Evolutionary conservation across 2,113 vertebrate species (phyloP).

Genomic region (Mormyrus iriodes): DNA sequence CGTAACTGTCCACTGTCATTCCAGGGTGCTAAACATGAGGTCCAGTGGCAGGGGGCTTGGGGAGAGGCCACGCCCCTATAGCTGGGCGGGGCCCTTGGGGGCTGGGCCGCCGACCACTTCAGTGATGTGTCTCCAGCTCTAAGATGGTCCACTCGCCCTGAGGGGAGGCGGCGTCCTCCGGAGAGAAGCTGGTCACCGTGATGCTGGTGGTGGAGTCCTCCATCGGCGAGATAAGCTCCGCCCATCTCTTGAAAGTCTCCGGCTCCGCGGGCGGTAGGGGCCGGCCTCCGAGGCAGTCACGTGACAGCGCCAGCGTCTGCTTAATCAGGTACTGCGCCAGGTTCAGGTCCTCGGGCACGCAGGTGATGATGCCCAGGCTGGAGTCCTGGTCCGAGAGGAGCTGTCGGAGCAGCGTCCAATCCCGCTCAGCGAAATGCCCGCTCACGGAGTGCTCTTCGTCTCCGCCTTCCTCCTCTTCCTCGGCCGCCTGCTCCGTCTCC

Average conservation of each 20-base stretch:
- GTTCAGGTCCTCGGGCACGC: conserved; percentile 92
- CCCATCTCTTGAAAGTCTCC: conserved; percentile 81
- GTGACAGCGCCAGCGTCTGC: conserved; percentile 88
- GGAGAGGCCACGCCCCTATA: background rate
- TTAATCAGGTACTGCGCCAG: conserved; percentile 97
- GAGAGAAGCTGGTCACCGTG: conserved; percentile 91
- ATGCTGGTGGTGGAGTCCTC: conserved; percentile 89
- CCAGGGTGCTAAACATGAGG: background rate
- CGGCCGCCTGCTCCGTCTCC: conserved; percentile 52
- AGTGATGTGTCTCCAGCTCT: conserved; percentile 98
- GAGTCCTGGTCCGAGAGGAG: conserved; percentile 86
- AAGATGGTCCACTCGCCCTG: conserved; percentile 98
- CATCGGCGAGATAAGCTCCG: conserved; percentile 85
- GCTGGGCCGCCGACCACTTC: conserved; percentile 36
- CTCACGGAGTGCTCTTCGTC: conserved; percentile 50
- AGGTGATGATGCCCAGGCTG: conserved; percentile 82
- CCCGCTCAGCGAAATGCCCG: conserved; percentile 78
- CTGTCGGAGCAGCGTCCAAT: conserved; percentile 89
- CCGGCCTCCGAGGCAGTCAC: conserved; percentile 78
- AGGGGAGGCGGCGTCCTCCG: conserved; percentile 88
- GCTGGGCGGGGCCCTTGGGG: background rate
- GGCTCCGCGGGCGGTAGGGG: conserved; percentile 73
- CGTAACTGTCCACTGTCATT: background rate
- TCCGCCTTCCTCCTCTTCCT: conserved; percentile 63
- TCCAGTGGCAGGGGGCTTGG: background rate